Base-by-base conservation (phyloP, 2,888 invertebrate genomes). In the Cataglyphis cursor region DNA sequence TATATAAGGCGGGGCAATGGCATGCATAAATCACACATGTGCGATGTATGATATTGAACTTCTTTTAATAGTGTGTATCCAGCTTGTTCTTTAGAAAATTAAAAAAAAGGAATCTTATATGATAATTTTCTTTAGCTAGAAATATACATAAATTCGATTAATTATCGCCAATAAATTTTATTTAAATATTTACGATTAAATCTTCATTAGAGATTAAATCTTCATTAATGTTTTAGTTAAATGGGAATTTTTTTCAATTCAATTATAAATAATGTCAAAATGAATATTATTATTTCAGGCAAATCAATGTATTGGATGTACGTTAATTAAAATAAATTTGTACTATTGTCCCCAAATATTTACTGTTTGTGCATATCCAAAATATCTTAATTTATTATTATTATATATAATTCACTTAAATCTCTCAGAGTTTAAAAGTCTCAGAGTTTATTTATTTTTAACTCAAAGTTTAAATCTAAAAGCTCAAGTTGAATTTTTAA, bases 401-500 rank as follows among this genome's bases (percentile, higher is more conserved):
- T 44, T 41, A 44, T 35, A 35, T 6, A 35, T 35, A 35, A 73
- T 61, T 61, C 10, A 38, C 8, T 10, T 12, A 15, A 61, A 41
- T 59, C 24, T 51, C 51, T 51, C 35, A 6, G 28, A n/a, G n/a
- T n/a, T n/a, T n/a, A n/a, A 24, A 24, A 24, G 6, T 48, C 18
- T 59, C 28, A 73, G 15, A 8, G 28, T n/a, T 73, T 8, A 28
- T 73, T 59, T 38, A 28, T 41, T 61, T 8, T 59, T n/a, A 59
- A 54, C 5, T 51, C 4, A 21, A 24, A 35, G 54, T 73, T 59
- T 61, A 28, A 73, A 57, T 73, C 12, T 61, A 28, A 73, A 28
- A 28, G n/a, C 41, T 38, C 12, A 41, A 41, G 28, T 59, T 59
- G 28, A 4, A 4, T 73, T 73, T 73, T 73, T 59, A 73, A 73